phyloP scores from a whole-genome alignment of 1,140 invertebrate species.

The Contarinia nasturtii region DNA sequence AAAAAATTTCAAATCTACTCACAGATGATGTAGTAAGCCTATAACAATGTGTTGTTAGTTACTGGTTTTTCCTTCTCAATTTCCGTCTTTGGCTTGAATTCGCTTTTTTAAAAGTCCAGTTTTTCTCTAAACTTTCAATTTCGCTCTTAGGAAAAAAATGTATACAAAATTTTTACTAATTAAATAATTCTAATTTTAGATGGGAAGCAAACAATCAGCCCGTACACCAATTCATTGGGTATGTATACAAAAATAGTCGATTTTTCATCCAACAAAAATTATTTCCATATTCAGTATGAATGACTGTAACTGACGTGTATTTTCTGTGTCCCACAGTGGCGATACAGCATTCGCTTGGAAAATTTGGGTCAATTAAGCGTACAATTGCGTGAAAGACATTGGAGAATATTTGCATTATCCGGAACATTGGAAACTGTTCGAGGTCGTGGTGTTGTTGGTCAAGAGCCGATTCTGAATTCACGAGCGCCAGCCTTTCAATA shows the following conservation, averaged over 20 bases:
- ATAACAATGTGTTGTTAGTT: too few relatives aligned
- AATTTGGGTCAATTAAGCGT: slow-evolving; percentile 79
- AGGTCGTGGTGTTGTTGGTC: slow-evolving; percentile 83
- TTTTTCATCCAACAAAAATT: neutral
- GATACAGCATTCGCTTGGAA: slow-evolving; percentile 90
- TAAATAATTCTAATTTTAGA: slow-evolving; percentile 4
- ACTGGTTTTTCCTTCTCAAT: too few relatives aligned
- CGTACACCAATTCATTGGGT: slow-evolving; percentile 85
- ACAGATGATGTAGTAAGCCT: too few relatives aligned
- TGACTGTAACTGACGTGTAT: neutral
- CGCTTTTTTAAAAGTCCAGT: too few relatives aligned
- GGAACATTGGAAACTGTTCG: slow-evolving; percentile 88
- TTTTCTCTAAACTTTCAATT: too few relatives aligned
- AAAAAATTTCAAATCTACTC: too few relatives aligned
- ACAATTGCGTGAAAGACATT: slow-evolving; percentile 84
- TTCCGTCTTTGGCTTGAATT: too few relatives aligned
- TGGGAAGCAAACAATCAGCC: slow-evolving; percentile 61
- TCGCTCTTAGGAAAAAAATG: too few relatives aligned
- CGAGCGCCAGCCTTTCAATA: slow-evolving; percentile 90
- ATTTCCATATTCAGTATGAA: neutral
- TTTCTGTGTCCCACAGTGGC: slow-evolving; percentile 51
- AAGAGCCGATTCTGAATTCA: slow-evolving; percentile 80
- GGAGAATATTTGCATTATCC: slow-evolving; percentile 89
- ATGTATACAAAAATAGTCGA: slow-evolving; percentile 18
- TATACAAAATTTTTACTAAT: too few relatives aligned